phyloP scores from a whole-genome alignment of 2,888 invertebrate species.

The Stegana nigrithorax region DNA sequence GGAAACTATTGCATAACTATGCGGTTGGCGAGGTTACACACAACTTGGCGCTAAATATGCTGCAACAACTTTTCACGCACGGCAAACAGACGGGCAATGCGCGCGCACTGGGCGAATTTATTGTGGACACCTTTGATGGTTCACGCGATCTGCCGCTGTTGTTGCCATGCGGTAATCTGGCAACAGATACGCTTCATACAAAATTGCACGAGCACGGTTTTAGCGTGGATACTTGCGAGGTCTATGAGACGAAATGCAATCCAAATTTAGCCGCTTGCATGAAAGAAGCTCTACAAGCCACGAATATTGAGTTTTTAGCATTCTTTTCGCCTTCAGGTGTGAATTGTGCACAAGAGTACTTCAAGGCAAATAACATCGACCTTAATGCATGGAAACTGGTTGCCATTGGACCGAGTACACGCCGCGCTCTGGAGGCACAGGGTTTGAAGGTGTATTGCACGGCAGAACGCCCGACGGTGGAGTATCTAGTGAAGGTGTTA shows the following conservation, averaged over 20 bases:
- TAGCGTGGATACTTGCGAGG: constrained; percentile 69
- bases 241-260: constrained; percentile 71
- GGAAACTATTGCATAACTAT: constrained; percentile 70
- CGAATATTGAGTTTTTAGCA: constrained; percentile 70
- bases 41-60: constrained; percentile 67
- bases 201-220: constrained; percentile 68
- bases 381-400: constrained; percentile 68
- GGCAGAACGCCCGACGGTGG: constrained; percentile 71
- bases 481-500: constrained; percentile 69
- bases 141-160: constrained; percentile 69
- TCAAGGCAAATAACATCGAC: constrained; percentile 62
- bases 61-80: constrained; percentile 69
- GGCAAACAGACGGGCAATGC: constrained; percentile 73
- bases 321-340: constrained; percentile 75
- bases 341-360: constrained; percentile 68
- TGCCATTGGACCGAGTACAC: constrained; percentile 73
- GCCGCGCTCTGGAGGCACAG: constrained; percentile 69
- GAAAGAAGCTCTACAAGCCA: constrained; percentile 60
- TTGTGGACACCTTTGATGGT: constrained; percentile 69
- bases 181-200: constrained; percentile 70
- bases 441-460: constrained; percentile 69
- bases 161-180: constrained; percentile 72
- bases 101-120: constrained; percentile 69
- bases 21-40: constrained; percentile 72
- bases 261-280: constrained; percentile 68